A percentile compares a stretch with the other conserved stretches of the same genome.
Conservation (phyloP, 2,888 invertebrate genomes). For the Pseudococcus longispinus region DNA sequence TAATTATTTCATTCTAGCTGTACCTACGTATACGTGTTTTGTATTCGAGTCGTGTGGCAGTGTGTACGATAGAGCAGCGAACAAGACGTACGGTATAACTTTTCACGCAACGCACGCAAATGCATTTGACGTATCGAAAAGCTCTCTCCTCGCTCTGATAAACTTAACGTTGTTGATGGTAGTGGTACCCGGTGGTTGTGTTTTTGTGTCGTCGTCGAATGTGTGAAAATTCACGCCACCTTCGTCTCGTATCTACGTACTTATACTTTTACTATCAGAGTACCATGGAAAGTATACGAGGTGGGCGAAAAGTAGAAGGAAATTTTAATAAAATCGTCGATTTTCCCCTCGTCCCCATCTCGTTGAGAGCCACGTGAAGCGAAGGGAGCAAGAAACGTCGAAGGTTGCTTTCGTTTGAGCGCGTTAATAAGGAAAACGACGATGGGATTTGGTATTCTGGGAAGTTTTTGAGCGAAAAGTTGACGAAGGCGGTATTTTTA, state of each 20-base stretch:
- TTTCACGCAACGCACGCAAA: constrained; percentile 3
- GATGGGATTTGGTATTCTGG: neutral
- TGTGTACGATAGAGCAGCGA: neutral
- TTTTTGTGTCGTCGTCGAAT: neutral
- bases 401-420: constrained; percentile 11
- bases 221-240: constrained; percentile 1
- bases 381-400: neutral
- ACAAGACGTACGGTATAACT: neutral
- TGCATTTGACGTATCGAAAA: constrained; percentile 34
- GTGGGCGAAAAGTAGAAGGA: neutral
- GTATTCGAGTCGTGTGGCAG: no score
- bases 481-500: constrained; percentile 31
- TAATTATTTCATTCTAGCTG: no score
- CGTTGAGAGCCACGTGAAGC: neutral
- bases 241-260: neutral
- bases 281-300: neutral
- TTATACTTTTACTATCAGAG: neutral
- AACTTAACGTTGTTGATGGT: neutral
- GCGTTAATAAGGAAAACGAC: neutral
- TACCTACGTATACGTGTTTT: no score
- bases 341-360: neutral
- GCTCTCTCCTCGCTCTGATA: neutral
- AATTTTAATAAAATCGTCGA: constrained; percentile 5
- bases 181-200: neutral
- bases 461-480: neutral